Base-by-base conservation (phyloP, 1,140 invertebrate species). In the Sarcophaga peregrina region DNA sequence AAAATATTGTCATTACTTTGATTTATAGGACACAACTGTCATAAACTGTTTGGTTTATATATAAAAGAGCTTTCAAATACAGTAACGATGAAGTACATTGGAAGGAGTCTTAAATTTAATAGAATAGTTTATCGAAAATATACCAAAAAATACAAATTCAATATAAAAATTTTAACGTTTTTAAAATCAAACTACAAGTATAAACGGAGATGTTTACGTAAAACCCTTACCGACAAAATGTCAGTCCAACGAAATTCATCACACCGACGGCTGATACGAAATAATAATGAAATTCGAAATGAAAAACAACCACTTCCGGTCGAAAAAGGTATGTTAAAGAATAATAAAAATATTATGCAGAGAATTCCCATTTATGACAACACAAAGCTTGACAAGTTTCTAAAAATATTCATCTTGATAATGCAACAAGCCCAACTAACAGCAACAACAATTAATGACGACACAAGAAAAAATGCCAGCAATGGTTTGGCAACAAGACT, bases 121-220 rank as follows among this genome's bases (percentile, higher is more conserved):
- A 20, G 8, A 78, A 78, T 50, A 20, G 50, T 25, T 68, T 20
- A 75, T 15, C 15, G 37, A 75, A 75, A 75, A 75, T 75, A 75
- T 81, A 58, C 58, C 80, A 81, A 81, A 81, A 81, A 81, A 37
- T 81, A 81, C 37, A 17, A 58, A 17, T 54, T 62, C 80, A 81
- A 81, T 15, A 81, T 58, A 17, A 73, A 83, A 50, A 82, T 78
- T 11, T 87, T 89, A 83, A 89, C 86, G 86, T 89, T 89, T 88
- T 85, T 88, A 83, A 89, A 89, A 89, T 89, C 88, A 83, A 89
- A 89, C 86, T 89, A 89, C 85, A 89, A 89, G 87, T 89, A 89
- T 85, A 89, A 89, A 82, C 88, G 88, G 82, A 89, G 88, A 89
- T 81, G 54, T n/a, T 20, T 20, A 20, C n/a, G 17, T 25, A 20